phyloP scores from a whole-genome alignment of 1,140 invertebrate species.

The Dinoponera quadriceps region DNA sequence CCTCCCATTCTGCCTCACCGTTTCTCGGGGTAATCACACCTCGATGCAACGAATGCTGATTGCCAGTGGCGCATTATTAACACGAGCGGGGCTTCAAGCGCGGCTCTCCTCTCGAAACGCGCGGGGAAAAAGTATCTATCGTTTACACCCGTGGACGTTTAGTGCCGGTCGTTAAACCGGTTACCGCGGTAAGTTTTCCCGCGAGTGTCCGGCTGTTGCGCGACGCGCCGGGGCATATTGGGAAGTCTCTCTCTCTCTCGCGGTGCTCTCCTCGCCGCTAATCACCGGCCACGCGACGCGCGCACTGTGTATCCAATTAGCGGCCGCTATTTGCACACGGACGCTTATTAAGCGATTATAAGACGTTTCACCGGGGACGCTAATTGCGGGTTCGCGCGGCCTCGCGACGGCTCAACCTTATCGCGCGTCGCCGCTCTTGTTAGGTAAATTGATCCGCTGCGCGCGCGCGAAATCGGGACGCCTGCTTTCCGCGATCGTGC shows the following conservation, averaged over 20 bases:
- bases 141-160: slow-evolving; percentile 29
- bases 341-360: slow-evolving; percentile 63
- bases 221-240: slow-evolving; percentile 5
- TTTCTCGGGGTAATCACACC: neutral
- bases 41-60: slow-evolving; percentile 33
- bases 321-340: slow-evolving; percentile 37
- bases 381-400: slow-evolving; percentile 56
- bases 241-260: neutral
- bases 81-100: neutral
- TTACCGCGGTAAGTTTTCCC: slow-evolving; percentile 24
- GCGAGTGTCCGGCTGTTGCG: neutral
- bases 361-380: slow-evolving; percentile 44
- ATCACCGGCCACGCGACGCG: slow-evolving; percentile 29
- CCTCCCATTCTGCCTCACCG: neutral
- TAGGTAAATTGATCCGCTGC: slow-evolving; percentile 61
- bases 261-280: slow-evolving; percentile 5
- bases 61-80: slow-evolving; percentile 18
- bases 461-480: slow-evolving; percentile 52
- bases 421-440: slow-evolving; percentile 26
- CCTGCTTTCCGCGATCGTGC: slow-evolving; percentile 13
- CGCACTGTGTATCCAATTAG: slow-evolving; percentile 51
- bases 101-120: neutral
- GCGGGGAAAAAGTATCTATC: slow-evolving; percentile 45
- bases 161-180: slow-evolving; percentile 44
- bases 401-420: slow-evolving; percentile 38